These are phyloP conservation scores for Argyresthia albistria DNA, from an alignment of 2,888 invertebrate species.

Conservation along the genomic window DNA sequence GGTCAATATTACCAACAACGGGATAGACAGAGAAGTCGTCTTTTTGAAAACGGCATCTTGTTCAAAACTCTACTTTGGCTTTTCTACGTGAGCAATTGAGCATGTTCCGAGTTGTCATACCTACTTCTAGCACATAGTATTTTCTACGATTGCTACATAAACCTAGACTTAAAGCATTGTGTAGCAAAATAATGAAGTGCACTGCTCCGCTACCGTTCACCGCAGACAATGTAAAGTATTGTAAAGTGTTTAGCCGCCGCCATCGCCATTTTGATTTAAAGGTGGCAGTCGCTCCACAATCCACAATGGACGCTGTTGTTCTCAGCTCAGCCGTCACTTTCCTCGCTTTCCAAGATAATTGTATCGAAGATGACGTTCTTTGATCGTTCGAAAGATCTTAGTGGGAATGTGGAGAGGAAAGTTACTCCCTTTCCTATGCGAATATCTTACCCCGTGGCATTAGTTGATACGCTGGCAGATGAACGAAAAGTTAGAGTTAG, in stretches of 20 bases:
- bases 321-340: conserved; percentile 20
- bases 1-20: too few relatives aligned
- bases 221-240: conserved; percentile 22
- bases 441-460: too few relatives aligned
- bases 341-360: conserved; percentile 28
- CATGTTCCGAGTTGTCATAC: too few relatives aligned
- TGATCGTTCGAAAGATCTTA: background rate
- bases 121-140: too few relatives aligned
- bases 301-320: conserved; percentile 9
- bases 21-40: too few relatives aligned
- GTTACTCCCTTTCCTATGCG: too few relatives aligned
- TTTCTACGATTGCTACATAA: too few relatives aligned
- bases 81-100: too few relatives aligned
- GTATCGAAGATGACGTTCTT: conserved; percentile 8
- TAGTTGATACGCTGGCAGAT: too few relatives aligned
- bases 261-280: conserved; percentile 17
- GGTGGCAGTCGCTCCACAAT: conserved; percentile 6
- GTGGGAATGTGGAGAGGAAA: background rate
- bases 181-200: conserved; percentile 31
- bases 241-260: conserved; percentile 13
- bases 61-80: too few relatives aligned
- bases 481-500: too few relatives aligned
- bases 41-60: too few relatives aligned
- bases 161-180: conserved; percentile 24
- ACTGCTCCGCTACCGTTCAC: conserved; percentile 22